Base-by-base conservation (phyloP, 2,888 invertebrate species). In the Calliopum simillimum region DNA sequence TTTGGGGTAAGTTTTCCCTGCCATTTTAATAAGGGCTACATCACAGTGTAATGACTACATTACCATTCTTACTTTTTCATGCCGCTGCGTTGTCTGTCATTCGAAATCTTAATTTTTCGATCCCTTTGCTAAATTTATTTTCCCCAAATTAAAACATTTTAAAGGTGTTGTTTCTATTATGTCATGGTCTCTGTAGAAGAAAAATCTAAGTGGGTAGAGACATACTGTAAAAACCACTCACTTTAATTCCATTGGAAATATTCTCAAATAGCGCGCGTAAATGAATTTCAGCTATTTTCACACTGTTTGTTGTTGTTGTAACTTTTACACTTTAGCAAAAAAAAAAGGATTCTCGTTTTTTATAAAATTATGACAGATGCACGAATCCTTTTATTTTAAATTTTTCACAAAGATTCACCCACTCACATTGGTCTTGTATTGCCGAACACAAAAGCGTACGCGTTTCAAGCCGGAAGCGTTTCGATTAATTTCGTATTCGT, bases 161-260 rank as follows among this genome's bases (percentile, higher is more conserved):
- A 33, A 8, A 8, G 1, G 1, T 33, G 25, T 25, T 25, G 5
- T 5, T 25, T 25, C 5, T 25, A 4, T 25, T n/a, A n/a, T n/a
- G n/a, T n/a, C n/a, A n/a, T n/a, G n/a, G n/a, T 25, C 25, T 33
- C 8, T 8, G 33, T 33, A 8, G 8, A 5, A 8, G 8, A 33
- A 33, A 33, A 2, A 33, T 8, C 33, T 33, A 4, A 1, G 33
- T 33, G 2, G n/a, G n/a, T n/a, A n/a, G n/a, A n/a, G n/a, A 1
- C 8, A 33, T 33, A 33, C 33, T 33, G 2, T n/a, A n/a, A n/a
- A n/a, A n/a, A n/a, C n/a, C 46, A 66, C 59, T 13, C 59, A 49
- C 59, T 67, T 64, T 53, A 59, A 67, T 67, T 59, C 23, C 58
- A 33, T 58, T 66, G 47, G 21, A 67, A 43, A 59, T 33, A 58